These are phyloP conservation scores for Periphyllus acericola DNA, from an alignment of 2,888 invertebrate species.

Conservation along the genomic window DNA sequence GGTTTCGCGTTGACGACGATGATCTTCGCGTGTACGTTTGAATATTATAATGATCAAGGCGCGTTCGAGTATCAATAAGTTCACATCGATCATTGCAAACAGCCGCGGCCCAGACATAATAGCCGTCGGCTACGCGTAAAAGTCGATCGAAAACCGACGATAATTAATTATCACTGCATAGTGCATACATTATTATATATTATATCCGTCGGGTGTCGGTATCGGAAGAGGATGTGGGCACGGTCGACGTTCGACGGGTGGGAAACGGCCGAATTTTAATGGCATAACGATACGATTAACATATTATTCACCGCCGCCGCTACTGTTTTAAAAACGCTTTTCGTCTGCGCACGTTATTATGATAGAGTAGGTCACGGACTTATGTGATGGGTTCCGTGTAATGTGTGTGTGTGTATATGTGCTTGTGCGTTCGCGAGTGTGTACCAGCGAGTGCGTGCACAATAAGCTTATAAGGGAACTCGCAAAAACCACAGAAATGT, in stretches of 20 bases:
- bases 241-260: neutral
- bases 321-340: neutral
- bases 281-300: neutral
- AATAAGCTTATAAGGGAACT: too few relatives aligned
- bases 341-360: neutral
- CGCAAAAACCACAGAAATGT: too few relatives aligned
- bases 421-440: too few relatives aligned
- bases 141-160: conserved; percentile 11
- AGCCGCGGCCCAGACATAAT: neutral
- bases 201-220: neutral
- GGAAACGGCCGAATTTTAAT: neutral
- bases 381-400: neutral
- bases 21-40: too few relatives aligned
- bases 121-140: neutral
- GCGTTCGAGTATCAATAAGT: too few relatives aligned
- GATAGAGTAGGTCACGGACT: conserved; percentile 7
- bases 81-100: too few relatives aligned
- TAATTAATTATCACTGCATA: neutral
- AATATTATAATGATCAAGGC: too few relatives aligned
- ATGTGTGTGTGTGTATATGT: too few relatives aligned
- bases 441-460: too few relatives aligned
- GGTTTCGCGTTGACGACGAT: too few relatives aligned
- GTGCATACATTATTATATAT: neutral
- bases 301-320: neutral
- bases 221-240: neutral